Conservation (phyloP, 2,888 invertebrate genomes). For the Fabriciana adippe region DNA sequence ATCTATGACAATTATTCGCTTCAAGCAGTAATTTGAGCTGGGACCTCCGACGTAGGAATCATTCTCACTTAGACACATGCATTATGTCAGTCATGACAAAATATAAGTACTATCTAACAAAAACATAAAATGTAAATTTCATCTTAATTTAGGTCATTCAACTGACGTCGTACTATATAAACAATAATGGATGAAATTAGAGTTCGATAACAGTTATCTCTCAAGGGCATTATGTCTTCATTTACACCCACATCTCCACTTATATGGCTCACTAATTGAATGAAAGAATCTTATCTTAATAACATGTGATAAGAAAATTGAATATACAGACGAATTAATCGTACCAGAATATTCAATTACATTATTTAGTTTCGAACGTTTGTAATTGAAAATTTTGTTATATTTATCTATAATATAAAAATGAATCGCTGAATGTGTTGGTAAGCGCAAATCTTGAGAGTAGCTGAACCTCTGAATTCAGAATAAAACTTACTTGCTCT, state of each 20-base stretch:
- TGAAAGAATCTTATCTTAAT: conserved; percentile 32
- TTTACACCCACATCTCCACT: conserved; percentile 26
- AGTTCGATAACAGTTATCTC: conserved; percentile 32
- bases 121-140: background rate
- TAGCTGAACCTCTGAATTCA: too few species aligned
- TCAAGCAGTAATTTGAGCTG: too few species aligned
- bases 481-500: too few species aligned
- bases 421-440: too few species aligned
- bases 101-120: too few species aligned
- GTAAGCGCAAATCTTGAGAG: too few species aligned
- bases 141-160: background rate
- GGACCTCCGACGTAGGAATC: too few species aligned
- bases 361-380: background rate
- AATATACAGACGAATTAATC: conserved; percentile 1
- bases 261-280: conserved; percentile 30
- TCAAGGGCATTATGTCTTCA: conserved; percentile 32
- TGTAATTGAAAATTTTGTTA: background rate
- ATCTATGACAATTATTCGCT: too few species aligned
- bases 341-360: background rate
- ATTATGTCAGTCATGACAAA: too few species aligned
- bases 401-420: background rate
- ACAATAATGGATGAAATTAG: conserved; percentile 25
- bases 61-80: too few species aligned
- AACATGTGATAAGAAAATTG: conserved; percentile 26
- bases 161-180: conserved; percentile 12